Evolutionary conservation across 2,113 vertebrate species (phyloP).

Genomic region (Triplophysa siluroides): DNA sequence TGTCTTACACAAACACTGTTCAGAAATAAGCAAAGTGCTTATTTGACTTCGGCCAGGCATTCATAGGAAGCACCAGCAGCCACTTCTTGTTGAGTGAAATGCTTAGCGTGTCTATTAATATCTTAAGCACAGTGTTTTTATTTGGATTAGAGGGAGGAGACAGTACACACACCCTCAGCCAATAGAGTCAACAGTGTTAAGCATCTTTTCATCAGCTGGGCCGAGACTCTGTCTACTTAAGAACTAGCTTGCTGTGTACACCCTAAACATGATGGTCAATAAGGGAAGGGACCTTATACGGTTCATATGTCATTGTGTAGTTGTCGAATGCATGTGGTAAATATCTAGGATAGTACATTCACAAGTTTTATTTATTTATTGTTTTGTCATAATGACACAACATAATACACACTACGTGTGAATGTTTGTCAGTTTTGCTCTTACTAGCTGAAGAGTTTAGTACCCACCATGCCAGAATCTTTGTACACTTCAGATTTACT

Average conservation of each 20-base stretch:
- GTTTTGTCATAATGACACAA: too few relatives aligned
- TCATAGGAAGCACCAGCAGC: slow-evolving; percentile 44
- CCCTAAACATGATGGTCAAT: slow-evolving; percentile 37
- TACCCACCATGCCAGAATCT: not conserved
- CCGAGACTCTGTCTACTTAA: slow-evolving; percentile 32
- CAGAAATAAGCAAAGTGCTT: slow-evolving; percentile 9
- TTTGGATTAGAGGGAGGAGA: slow-evolving; percentile 47
- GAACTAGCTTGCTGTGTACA: slow-evolving; percentile 40
- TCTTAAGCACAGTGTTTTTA: slow-evolving; percentile 43
- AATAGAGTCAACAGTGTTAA: slow-evolving; percentile 47
- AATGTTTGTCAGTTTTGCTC: too few relatives aligned
- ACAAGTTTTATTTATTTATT: too few relatives aligned
- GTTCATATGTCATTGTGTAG: slow-evolving; percentile 48
- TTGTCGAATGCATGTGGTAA: slow-evolving; percentile 30
- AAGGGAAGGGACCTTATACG: slow-evolving; percentile 10
- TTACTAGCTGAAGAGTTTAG: too few relatives aligned
- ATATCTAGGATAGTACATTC: not conserved
- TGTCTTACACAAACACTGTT: slow-evolving; percentile 10
- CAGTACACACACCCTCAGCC: slow-evolving; percentile 48
- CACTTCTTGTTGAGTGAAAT: slow-evolving; percentile 44
- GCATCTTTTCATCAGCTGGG: slow-evolving; percentile 48
- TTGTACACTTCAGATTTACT: not conserved
- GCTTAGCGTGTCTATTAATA: slow-evolving; percentile 28
- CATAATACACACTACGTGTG: too few relatives aligned
- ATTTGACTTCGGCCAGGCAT: not conserved